phyloP scores from a whole-genome alignment of 2,797 vertebrate genomes.

The Phataginus tetradactyla region DNA sequence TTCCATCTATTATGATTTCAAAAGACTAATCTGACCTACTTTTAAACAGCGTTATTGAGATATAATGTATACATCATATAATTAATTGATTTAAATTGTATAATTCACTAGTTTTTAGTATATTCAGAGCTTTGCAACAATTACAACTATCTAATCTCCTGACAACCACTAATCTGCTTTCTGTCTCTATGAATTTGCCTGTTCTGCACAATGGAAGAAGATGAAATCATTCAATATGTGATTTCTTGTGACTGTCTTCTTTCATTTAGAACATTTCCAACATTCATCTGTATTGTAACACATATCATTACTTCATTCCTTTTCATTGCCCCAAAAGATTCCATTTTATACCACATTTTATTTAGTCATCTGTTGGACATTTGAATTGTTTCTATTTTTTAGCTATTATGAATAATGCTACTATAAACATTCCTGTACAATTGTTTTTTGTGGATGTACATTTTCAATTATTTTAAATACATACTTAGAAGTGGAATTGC shows the following conservation, averaged over 20 bases:
- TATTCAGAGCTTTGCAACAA: not conserved
- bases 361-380: not conserved
- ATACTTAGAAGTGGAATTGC: not conserved
- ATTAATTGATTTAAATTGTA: not conserved
- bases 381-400: not conserved
- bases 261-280: not conserved
- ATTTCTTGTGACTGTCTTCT: not conserved
- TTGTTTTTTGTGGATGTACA: not conserved
- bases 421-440: not conserved
- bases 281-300: not conserved
- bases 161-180: not conserved
- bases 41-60: not conserved
- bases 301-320: not conserved
- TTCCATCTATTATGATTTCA: not conserved
- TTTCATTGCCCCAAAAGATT: not conserved
- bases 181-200: not conserved
- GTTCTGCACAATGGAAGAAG: not conserved
- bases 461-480: not conserved
- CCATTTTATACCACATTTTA: not conserved
- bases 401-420: not conserved
- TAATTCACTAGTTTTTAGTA: not conserved
- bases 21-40: not conserved
- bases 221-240: not conserved
- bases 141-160: not conserved
- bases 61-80: not conserved